phyloP scores from a whole-genome alignment of 2,888 invertebrate species.

The Acanthococcus lagerstroemiae region DNA sequence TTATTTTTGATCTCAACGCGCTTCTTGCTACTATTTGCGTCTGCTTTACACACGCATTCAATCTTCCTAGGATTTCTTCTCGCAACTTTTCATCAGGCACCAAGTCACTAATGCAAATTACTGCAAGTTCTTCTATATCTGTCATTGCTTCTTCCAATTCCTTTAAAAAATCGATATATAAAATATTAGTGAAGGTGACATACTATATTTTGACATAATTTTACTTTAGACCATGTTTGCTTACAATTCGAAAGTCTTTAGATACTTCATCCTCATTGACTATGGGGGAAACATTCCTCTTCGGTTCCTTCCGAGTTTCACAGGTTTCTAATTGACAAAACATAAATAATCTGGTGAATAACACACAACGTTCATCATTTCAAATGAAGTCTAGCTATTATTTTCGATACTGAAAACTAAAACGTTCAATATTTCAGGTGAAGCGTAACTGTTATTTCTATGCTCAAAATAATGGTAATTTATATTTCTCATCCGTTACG shows the following conservation, averaged over 20 bases:
- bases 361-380: too few species aligned
- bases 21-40: background rate
- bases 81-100: background rate
- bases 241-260: background rate
- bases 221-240: too few species aligned
- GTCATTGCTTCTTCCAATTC: background rate
- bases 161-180: too few species aligned
- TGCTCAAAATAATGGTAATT: constrained; percentile 4
- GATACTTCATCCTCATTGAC: background rate
- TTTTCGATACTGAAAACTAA: background rate
- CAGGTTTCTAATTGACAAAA: too few species aligned
- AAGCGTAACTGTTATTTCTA: constrained; percentile 6
- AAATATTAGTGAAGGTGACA: too few species aligned
- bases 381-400: background rate
- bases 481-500: too few species aligned
- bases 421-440: constrained; percentile 5
- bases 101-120: background rate
- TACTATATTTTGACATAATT: too few species aligned
- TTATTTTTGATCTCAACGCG: background rate
- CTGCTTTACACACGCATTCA: background rate
- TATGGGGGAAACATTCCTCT: background rate
- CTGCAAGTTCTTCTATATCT: background rate
- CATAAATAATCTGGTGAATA: too few species aligned
- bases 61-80: background rate
- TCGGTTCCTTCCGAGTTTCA: too few species aligned